These are phyloP conservation scores for Bolborhynchus lineola DNA, from an alignment of 2,113 vertebrate genomes.

Conservation along the genomic window DNA sequence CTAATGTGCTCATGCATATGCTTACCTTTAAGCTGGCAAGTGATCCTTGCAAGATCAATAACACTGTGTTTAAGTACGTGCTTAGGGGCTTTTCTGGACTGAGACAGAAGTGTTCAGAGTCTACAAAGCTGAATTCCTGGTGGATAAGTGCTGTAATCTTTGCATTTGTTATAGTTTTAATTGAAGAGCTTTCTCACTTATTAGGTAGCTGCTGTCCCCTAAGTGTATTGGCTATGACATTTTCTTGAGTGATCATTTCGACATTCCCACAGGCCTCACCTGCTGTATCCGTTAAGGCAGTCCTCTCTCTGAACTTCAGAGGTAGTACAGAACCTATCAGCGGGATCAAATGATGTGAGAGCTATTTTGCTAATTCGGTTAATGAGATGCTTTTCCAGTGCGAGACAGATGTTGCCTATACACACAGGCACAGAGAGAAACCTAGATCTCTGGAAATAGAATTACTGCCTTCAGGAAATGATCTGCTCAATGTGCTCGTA, in stretches of 20 bases:
- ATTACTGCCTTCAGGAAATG: not conserved
- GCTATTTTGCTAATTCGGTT: not conserved
- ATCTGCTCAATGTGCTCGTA: not conserved
- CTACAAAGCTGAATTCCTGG: not conserved
- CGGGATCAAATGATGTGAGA: not conserved
- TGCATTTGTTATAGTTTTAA: not conserved
- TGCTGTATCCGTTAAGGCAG: not conserved
- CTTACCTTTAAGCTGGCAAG: not conserved
- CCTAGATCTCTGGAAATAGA: not conserved
- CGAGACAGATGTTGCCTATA: not conserved
- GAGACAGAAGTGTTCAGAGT: not conserved
- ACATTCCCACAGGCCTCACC: not conserved
- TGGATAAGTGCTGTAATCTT: not conserved
- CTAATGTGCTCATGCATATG: not conserved
- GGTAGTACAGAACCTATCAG: not conserved
- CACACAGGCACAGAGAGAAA: not conserved
- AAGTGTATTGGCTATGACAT: rapidly evolving
- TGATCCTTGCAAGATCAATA: not conserved
- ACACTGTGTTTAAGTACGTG: not conserved
- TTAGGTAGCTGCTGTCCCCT: not conserved
- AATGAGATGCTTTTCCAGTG: not conserved
- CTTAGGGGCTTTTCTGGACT: not conserved
- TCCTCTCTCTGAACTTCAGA: not conserved
- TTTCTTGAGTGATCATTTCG: not conserved
- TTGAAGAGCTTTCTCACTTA: not conserved